A percentile compares a stretch with the other conserved stretches of the same genome.
These are phyloP conservation scores for Rhinolophus ferrumequinum DNA, from an alignment of 2,113 vertebrate genomes.

Conservation along the genomic window DNA sequence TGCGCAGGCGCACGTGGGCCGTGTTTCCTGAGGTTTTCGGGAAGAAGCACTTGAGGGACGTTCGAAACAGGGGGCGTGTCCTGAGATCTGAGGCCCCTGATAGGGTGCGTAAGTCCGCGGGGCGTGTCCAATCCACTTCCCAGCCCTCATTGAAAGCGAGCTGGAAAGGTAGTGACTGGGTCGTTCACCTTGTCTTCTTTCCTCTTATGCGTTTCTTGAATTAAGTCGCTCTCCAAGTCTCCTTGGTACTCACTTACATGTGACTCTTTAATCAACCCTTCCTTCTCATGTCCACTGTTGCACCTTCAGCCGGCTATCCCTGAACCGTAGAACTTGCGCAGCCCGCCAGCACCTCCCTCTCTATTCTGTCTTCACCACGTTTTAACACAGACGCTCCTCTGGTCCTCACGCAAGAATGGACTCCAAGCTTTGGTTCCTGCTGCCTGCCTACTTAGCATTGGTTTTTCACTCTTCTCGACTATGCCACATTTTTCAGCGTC, in stretches of 20 bases:
- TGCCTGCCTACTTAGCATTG: background rate
- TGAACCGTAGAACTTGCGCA: too few relatives aligned
- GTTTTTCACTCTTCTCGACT: background rate
- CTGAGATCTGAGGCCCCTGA: accelerated
- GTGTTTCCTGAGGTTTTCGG: accelerated
- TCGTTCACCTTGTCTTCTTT: accelerated
- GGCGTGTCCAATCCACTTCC: background rate
- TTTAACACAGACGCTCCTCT: accelerated
- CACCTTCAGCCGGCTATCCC: background rate
- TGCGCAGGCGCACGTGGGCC: background rate
- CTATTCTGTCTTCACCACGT: accelerated
- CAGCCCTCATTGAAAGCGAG: accelerated
- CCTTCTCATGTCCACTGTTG: accelerated
- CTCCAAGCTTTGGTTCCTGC: background rate
- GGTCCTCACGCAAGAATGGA: too few relatives aligned
- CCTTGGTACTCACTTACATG: accelerated
- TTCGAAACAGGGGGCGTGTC: background rate
- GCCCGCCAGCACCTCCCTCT: background rate
- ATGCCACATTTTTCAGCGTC: background rate
- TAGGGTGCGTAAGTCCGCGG: background rate
- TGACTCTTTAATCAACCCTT: background rate
- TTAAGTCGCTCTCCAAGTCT: accelerated
- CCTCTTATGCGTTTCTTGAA: accelerated
- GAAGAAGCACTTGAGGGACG: accelerated
- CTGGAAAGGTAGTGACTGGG: accelerated